phyloP scores from a whole-genome alignment of 2,888 invertebrate species.

The Mesorhabditis belari region DNA sequence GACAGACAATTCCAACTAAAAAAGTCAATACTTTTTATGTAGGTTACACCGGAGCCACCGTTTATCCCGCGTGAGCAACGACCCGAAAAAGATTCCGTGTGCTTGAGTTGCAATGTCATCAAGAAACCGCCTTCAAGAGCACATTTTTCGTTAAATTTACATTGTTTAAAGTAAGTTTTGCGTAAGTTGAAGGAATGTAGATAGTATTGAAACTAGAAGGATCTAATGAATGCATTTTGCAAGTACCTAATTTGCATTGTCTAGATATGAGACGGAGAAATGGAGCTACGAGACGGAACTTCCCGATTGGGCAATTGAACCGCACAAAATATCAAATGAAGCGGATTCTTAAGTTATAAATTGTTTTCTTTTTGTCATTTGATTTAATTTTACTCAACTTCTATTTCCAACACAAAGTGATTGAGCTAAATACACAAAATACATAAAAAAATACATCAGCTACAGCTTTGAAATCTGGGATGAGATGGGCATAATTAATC shows the following conservation, averaged over 20 bases:
- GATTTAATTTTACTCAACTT: neutral
- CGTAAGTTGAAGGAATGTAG: too few relatives aligned
- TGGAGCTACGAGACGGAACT: constrained; percentile 43
- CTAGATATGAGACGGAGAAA: constrained; percentile 29
- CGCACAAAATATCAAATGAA: neutral
- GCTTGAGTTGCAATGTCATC: constrained; percentile 45
- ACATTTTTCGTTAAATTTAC: constrained; percentile 42
- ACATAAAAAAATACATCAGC: neutral
- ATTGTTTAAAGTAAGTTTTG: constrained; percentile 44
- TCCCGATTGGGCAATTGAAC: constrained; percentile 44
- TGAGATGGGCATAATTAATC: too few relatives aligned
- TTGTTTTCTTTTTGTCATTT: neutral
- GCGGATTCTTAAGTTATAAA: too few relatives aligned
- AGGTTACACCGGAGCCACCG: constrained; percentile 15
- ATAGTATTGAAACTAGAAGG: too few relatives aligned
- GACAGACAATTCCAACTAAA: neutral
- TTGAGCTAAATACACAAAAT: neutral
- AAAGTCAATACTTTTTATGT: too few relatives aligned
- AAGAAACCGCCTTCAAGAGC: constrained; percentile 30
- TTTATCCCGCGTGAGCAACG: constrained; percentile 22
- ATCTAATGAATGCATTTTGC: too few relatives aligned
- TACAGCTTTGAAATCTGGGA: too few relatives aligned
- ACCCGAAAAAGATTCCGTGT: constrained; percentile 40
- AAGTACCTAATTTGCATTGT: neutral
- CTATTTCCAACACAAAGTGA: neutral